These are phyloP conservation scores for Salvelinus alpinus DNA, from an alignment of 2,113 vertebrate species.

Conservation along the genomic window DNA sequence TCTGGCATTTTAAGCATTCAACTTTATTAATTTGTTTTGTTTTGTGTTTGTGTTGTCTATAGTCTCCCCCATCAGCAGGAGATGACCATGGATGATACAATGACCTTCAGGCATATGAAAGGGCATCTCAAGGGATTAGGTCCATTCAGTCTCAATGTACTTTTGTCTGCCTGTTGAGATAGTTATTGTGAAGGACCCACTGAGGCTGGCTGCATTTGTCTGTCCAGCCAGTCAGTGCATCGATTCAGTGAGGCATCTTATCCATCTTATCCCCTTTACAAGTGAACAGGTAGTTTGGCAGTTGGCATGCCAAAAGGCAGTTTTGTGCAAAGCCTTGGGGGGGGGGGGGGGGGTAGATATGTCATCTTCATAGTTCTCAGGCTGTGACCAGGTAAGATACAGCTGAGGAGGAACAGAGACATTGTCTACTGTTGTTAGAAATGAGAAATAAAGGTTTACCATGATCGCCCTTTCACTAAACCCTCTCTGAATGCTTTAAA, in stretches of 20 bases:
- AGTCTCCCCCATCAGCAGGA: constrained; percentile 36
- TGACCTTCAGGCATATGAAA: constrained; percentile 37
- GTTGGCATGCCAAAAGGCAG: background rate
- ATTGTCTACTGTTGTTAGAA: background rate
- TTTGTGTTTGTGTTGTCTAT: constrained; percentile 28
- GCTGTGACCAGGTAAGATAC: background rate
- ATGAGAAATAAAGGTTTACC: background rate
- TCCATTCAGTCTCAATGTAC: constrained; percentile 23
- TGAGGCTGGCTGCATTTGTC: background rate
- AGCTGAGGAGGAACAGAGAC: background rate
- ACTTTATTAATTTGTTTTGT: constrained; percentile 32
- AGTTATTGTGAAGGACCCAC: background rate
- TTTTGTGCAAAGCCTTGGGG: background rate
- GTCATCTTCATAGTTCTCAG: background rate
- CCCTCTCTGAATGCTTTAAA: too few species aligned
- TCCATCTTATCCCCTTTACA: background rate
- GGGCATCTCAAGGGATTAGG: constrained; percentile 30
- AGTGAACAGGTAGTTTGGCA: constrained; percentile 9
- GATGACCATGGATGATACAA: constrained; percentile 28
- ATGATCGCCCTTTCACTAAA: too few species aligned
- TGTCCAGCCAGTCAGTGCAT: background rate
- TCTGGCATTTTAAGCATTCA: constrained; percentile 38
- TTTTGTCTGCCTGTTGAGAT: constrained; percentile 21
- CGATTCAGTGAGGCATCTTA: constrained; percentile 2
- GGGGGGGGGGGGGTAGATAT: background rate